phyloP scores from a whole-genome alignment of 2,797 vertebrate genomes.

The Brachyrhaphis roseni region DNA sequence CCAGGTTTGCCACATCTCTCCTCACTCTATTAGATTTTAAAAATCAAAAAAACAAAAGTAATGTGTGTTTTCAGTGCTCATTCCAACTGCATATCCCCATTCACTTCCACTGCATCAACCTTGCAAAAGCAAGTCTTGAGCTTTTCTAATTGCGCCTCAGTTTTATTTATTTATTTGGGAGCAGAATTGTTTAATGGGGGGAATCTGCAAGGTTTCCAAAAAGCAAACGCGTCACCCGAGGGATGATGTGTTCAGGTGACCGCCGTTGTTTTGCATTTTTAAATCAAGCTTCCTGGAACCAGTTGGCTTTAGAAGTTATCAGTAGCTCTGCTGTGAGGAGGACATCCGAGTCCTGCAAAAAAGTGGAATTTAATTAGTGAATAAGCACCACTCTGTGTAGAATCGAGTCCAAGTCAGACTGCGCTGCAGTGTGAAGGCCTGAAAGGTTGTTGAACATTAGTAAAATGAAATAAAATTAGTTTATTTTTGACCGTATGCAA shows the following conservation, averaged over 20 bases:
- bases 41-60: neutral
- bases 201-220: neutral
- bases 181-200: neutral
- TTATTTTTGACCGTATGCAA: neutral
- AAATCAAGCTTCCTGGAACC: neutral
- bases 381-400: neutral
- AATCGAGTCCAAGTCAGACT: neutral
- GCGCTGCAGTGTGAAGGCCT: neutral
- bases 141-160: neutral
- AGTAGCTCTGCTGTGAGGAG: neutral
- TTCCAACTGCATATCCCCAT: constrained; percentile 27
- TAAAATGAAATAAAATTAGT: neutral
- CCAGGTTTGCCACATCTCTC: constrained; percentile 68
- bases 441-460: neutral
- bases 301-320: neutral
- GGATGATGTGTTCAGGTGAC: neutral
- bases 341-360: neutral
- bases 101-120: neutral
- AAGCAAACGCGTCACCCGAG: neutral
- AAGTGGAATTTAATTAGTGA: neutral
- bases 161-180: neutral
- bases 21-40: constrained; percentile 38
- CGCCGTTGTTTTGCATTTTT: neutral
- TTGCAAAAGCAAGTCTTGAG: neutral
- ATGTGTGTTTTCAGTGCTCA: constrained; percentile 42